A percentile compares a stretch with the other conserved stretches of the same genome.
Evolutionary conservation across 2,113 vertebrate genomes (phyloP).

Genomic region (Zeus faber): DNA sequence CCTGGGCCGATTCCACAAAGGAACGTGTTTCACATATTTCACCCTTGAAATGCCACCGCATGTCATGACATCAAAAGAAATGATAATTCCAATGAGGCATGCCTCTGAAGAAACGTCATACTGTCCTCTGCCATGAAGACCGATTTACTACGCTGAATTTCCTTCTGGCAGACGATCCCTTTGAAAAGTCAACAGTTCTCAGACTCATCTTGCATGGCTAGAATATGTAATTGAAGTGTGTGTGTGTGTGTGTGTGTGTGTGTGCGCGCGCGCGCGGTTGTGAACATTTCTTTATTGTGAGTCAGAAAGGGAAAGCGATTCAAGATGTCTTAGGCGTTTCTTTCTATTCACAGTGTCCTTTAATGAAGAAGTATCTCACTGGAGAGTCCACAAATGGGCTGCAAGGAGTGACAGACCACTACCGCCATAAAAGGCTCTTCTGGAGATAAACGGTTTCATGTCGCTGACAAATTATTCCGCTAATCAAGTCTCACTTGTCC

Average conservation of each 20-base stretch:
- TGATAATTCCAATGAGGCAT: slow-evolving; percentile 45
- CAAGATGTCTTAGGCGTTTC: no score
- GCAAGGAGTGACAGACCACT: slow-evolving; percentile 18
- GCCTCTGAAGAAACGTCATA: slow-evolving; percentile 15
- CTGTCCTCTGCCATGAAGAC: slow-evolving; percentile 43
- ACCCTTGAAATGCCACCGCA: slow-evolving; percentile 50
- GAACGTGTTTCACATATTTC: slow-evolving; percentile 25
- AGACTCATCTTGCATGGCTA: slow-evolving; percentile 34
- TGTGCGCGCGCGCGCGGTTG: background rate
- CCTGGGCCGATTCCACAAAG: slow-evolving; percentile 47
- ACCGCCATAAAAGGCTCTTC: slow-evolving; percentile 20
- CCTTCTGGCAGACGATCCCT: slow-evolving; percentile 30
- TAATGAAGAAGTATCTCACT: no score
- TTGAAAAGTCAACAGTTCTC: slow-evolving; percentile 46
- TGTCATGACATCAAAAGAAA: slow-evolving; percentile 64
- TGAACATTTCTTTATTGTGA: no score
- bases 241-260: background rate
- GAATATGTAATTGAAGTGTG: slow-evolving; percentile 22
- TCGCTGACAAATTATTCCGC: background rate
- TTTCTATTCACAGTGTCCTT: no score
- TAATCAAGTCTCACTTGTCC: slow-evolving; percentile 26
- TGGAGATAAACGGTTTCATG: slow-evolving; percentile 5
- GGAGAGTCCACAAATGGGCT: background rate
- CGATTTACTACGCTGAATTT: slow-evolving; percentile 34
- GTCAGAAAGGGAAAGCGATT: no score